Percentiles rank a stretch among this genome's conserved stretches.
Evolutionary conservation across 2,888 invertebrate species (phyloP).

Genomic region (Neocrepidodera transversa): DNA sequence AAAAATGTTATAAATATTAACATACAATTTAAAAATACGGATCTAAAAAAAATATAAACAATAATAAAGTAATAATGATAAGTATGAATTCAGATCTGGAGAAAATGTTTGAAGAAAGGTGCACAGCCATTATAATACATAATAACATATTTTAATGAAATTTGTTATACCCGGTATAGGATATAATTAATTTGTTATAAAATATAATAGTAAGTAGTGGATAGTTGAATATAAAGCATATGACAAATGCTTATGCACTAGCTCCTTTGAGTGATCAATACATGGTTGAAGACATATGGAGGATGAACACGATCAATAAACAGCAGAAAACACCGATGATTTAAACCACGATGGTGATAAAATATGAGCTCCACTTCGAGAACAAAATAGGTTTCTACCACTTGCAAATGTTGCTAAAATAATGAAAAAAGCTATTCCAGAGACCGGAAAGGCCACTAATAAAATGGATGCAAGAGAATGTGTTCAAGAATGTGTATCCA

Average conservation of each 20-base stretch:
- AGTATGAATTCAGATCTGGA: no score
- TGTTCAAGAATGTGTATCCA: conserved; percentile 98
- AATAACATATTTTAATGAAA: no score
- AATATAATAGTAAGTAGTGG: no score
- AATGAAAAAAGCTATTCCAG: conserved; percentile 98
- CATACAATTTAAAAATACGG: no score
- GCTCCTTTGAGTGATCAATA: conserved; percentile 57
- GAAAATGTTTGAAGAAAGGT: no score
- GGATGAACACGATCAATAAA: conserved; percentile 63
- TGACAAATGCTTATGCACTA: conserved; percentile 61
- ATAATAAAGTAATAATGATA: no score
- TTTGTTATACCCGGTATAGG: no score
- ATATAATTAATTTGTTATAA: no score
- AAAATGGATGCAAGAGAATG: conserved; percentile 92
- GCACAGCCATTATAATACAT: no score
- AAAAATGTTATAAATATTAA: no score
- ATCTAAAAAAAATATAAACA: no score
- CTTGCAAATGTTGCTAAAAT: conserved; percentile 99
- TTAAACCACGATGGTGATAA: conserved; percentile 76
- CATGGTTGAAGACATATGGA: conserved; percentile 58
- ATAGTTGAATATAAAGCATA: no score
- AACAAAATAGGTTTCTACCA: conserved; percentile 96
- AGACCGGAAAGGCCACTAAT: conserved; percentile 84
- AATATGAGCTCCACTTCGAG: conserved; percentile 73
- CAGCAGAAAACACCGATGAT: conserved; percentile 80